Conservation (phyloP, 2,888 invertebrate species). For the Sisyra nigra region DNA sequence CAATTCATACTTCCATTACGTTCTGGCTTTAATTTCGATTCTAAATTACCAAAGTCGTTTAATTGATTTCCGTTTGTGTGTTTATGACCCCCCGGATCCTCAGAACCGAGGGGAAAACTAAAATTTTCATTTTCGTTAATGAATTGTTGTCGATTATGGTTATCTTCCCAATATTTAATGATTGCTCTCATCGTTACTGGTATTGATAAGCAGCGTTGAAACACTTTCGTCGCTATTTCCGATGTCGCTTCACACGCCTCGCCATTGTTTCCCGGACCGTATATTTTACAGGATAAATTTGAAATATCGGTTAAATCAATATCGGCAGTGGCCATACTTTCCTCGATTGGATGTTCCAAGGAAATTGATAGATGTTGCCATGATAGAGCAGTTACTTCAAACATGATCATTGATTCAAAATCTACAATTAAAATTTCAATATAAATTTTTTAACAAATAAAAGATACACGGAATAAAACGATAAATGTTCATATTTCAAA, state of each 20-base stretch:
- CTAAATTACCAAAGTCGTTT: slow-evolving; percentile 28
- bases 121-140: slow-evolving; percentile 39
- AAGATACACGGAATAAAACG: slow-evolving; percentile 7
- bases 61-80: slow-evolving; percentile 26
- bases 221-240: slow-evolving; percentile 45
- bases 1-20: slow-evolving; percentile 10
- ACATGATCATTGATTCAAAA: slow-evolving; percentile 63
- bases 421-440: slow-evolving; percentile 35
- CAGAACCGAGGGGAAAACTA: slow-evolving; percentile 50
- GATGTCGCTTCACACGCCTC: slow-evolving; percentile 31
- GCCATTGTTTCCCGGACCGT: slow-evolving; percentile 33
- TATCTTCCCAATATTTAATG: slow-evolving; percentile 72
- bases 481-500: no score
- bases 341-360: slow-evolving; percentile 83
- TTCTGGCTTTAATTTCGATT: slow-evolving; percentile 18
- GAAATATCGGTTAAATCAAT: slow-evolving; percentile 70
- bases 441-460: not conserved
- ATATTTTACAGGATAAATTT: slow-evolving; percentile 61
- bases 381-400: slow-evolving; percentile 81
- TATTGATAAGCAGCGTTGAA: slow-evolving; percentile 84
- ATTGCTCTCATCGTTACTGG: slow-evolving; percentile 79
- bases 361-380: slow-evolving; percentile 81
- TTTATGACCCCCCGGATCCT: slow-evolving; percentile 44
- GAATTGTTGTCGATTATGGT: slow-evolving; percentile 32
- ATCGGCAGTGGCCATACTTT: slow-evolving; percentile 85